These are phyloP conservation scores for Hesperia comma DNA, from an alignment of 2,888 invertebrate genomes.

Conservation along the genomic window DNA sequence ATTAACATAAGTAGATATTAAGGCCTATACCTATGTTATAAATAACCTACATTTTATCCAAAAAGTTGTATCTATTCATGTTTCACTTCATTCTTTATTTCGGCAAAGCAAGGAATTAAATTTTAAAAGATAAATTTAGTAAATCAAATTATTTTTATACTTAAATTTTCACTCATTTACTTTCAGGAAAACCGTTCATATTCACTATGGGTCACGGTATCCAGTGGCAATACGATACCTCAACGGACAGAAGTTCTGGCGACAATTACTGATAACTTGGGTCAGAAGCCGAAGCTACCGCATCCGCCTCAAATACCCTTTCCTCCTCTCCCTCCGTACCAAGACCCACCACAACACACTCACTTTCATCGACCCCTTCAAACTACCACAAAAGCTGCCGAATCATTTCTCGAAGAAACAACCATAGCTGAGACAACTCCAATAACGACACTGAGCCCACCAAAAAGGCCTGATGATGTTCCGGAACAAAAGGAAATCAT, in stretches of 20 bases:
- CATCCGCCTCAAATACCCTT: conserved; percentile 59
- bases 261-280: conserved; percentile 65
- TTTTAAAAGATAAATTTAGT: no score
- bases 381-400: conserved; percentile 64
- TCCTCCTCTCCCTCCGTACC: conserved; percentile 55
- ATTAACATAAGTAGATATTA: no score
- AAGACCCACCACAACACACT: conserved; percentile 48
- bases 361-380: conserved; percentile 56
- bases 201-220: conserved; percentile 74
- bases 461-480: conserved; percentile 56
- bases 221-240: conserved; percentile 68
- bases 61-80: no score
- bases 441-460: conserved; percentile 57
- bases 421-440: conserved; percentile 68
- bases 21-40: no score
- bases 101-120: no score
- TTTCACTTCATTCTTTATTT: no score
- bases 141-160: background rate
- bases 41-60: no score
- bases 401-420: conserved; percentile 54
- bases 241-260: conserved; percentile 73
- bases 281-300: conserved; percentile 57
- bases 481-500: conserved; percentile 53
- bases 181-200: conserved; percentile 76
- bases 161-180: conserved; percentile 23